Evolutionary conservation across 2,888 invertebrate genomes (phyloP).

Genomic region (Drosophila nr. perissopoda): DNA sequence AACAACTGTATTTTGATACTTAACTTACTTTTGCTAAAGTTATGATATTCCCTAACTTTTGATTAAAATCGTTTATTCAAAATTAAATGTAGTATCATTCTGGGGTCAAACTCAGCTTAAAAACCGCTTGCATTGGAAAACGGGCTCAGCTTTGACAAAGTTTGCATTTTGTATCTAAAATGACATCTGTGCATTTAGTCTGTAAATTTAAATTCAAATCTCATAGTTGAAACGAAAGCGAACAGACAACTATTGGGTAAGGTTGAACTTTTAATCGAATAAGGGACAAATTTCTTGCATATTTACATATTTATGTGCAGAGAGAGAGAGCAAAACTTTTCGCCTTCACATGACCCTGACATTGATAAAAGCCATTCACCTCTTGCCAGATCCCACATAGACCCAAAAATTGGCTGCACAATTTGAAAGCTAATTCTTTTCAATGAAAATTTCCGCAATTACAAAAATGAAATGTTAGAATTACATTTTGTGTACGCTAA

Average conservation of each 20-base stretch:
- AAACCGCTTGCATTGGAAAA: neutral
- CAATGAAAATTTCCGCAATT: conserved; percentile 80
- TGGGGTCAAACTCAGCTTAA: neutral
- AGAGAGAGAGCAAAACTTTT: neutral
- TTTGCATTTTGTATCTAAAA: neutral
- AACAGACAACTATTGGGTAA: neutral
- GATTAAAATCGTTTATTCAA: neutral
- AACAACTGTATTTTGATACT: neutral
- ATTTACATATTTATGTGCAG: neutral
- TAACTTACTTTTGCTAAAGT: neutral
- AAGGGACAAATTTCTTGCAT: neutral
- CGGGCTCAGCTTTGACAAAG: too few relatives aligned
- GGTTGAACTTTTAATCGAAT: neutral
- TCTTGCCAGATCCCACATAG: conserved; percentile 12
- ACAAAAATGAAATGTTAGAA: conserved; percentile 71
- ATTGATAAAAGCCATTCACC: conserved; percentile 70
- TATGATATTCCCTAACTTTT: neutral
- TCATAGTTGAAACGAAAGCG: neutral
- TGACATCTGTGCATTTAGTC: too few relatives aligned
- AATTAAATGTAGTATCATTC: neutral
- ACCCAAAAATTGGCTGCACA: conserved; percentile 40
- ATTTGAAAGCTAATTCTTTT: conserved; percentile 68
- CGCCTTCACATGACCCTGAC: conserved; percentile 58
- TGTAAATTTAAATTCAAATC: neutral
- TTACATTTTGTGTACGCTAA: conserved; percentile 59